Percentiles rank a stretch among this genome's conserved stretches.
phyloP scores from a whole-genome alignment of 2,113 vertebrate genomes.

The Melanerpes aurifrons region DNA sequence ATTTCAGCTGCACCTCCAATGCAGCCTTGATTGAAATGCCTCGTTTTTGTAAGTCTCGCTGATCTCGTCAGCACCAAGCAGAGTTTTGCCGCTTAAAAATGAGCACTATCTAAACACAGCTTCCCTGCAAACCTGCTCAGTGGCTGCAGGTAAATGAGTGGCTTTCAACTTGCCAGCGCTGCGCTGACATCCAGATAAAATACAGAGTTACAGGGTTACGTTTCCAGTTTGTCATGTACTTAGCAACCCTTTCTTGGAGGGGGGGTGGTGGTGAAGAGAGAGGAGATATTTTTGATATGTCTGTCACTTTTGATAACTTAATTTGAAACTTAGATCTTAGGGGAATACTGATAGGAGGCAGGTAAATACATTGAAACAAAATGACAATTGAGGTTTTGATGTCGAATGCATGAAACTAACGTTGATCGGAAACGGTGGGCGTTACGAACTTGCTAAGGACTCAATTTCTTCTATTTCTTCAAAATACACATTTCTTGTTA shows the following conservation, averaged over 20 bases:
- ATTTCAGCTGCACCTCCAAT: constrained; percentile 17
- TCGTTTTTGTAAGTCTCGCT: constrained; percentile 40
- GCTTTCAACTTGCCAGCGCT: constrained; percentile 49
- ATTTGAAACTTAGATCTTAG: constrained; percentile 72
- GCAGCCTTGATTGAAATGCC: neutral
- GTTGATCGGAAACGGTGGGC: constrained; percentile 22
- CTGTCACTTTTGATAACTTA: constrained; percentile 74
- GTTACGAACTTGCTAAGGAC: constrained; percentile 28
- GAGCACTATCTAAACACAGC: constrained; percentile 48
- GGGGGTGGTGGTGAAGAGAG: constrained; percentile 5
- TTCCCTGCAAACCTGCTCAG: constrained; percentile 37
- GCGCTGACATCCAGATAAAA: constrained; percentile 64
- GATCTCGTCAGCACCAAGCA: constrained; percentile 32
- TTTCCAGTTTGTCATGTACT: constrained; percentile 65
- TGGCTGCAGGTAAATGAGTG: constrained; percentile 62
- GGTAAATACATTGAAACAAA: constrained; percentile 74
- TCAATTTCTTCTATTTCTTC: constrained; percentile 25
- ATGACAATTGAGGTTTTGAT: constrained; percentile 48
- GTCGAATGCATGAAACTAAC: constrained; percentile 25
- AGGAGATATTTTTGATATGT: constrained; percentile 68
- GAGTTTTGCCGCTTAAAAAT: constrained; percentile 37
- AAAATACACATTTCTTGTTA: neutral
- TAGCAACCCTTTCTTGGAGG: constrained; percentile 31
- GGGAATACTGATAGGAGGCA: constrained; percentile 64
- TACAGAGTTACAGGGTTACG: constrained; percentile 57